phyloP scores from a whole-genome alignment of 2,888 invertebrate genomes.

The Tipula confusa region DNA sequence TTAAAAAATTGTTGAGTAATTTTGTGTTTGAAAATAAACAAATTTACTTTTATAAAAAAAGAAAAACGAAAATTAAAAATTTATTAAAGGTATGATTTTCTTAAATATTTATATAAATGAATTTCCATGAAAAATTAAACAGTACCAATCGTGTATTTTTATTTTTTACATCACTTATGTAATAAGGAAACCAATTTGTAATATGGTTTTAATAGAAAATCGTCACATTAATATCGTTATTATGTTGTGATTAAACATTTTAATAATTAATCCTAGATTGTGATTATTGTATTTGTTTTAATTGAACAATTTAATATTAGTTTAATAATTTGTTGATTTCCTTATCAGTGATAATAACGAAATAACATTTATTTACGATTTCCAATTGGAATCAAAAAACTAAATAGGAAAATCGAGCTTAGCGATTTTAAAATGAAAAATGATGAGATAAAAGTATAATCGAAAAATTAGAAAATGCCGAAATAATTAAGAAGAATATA shows the following conservation, averaged over 20 bases:
- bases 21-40: not conserved
- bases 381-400: not conserved
- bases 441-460: not conserved
- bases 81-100: not conserved
- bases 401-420: not conserved
- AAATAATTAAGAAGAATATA: no score
- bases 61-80: not conserved
- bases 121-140: not conserved
- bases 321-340: not conserved
- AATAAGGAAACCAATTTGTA: not conserved
- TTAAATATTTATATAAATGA: not conserved
- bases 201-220: not conserved
- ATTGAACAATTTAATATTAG: not conserved
- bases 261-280: not conserved
- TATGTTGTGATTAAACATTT: not conserved
- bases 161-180: not conserved
- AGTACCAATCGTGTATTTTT: not conserved
- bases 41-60: not conserved
- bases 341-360: not conserved
- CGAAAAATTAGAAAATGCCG: not conserved
- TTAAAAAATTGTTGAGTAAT: not conserved
- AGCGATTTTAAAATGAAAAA: not conserved
- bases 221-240: not conserved
- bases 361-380: not conserved
- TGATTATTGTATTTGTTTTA: not conserved